Conservation (phyloP, 2,113 vertebrate genomes). For the Megalops atlanticus region DNA sequence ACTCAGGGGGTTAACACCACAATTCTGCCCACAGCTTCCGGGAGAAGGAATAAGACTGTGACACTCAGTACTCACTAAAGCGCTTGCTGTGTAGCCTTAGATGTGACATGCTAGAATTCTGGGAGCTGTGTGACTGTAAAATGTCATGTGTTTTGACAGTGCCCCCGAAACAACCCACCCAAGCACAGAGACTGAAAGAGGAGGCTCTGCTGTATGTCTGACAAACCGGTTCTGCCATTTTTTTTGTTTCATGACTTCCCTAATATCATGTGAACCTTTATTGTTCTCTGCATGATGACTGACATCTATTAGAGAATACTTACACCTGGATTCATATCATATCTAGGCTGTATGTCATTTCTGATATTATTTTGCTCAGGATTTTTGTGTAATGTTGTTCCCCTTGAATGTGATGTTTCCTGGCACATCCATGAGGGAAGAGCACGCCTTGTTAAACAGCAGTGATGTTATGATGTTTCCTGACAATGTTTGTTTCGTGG, state of each 20-base stretch:
- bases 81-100: neutral
- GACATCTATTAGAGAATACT: neutral
- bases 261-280: neutral
- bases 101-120: neutral
- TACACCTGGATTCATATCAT: neutral
- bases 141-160: neutral
- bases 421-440: no score
- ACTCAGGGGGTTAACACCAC: neutral
- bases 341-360: neutral
- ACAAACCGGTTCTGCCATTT: conserved; percentile 13
- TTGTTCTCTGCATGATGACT: neutral
- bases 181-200: neutral
- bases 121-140: neutral
- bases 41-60: neutral
- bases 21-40: neutral
- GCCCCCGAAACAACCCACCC: neutral
- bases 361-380: no score
- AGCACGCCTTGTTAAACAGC: no score
- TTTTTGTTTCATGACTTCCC: neutral
- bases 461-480: no score
- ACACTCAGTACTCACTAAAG: neutral
- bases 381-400: neutral
- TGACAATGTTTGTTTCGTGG: no score
- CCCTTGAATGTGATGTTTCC: neutral
- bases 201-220: neutral